These are phyloP conservation scores for Mactra quadrangularis DNA, from an alignment of 1,140 invertebrate species.

Conservation along the genomic window DNA sequence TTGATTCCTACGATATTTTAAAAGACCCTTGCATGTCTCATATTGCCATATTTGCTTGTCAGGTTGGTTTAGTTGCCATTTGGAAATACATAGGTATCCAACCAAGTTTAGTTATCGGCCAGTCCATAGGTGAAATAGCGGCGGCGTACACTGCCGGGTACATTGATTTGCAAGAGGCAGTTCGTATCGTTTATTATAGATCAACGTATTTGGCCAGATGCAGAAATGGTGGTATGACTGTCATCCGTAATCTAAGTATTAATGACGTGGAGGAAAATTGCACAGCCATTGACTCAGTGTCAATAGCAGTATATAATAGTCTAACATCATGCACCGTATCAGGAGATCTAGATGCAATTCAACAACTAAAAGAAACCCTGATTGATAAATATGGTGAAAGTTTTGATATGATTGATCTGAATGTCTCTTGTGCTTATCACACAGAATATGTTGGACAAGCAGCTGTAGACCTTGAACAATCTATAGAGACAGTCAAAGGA, in stretches of 20 bases:
- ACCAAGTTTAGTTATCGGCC: conserved; percentile 55
- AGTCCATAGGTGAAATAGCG: conserved; percentile 65
- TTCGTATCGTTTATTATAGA: conserved; percentile 61
- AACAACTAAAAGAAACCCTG: conserved; percentile 15
- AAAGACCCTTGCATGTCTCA: conserved; percentile 48
- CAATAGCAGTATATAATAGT: conserved; percentile 60
- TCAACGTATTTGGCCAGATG: conserved; percentile 21
- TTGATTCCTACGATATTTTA: conserved; percentile 28
- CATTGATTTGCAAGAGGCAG: conserved; percentile 45
- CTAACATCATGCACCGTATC: conserved; percentile 58
- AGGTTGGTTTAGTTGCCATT: conserved; percentile 49
- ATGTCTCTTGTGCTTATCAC: conserved; percentile 60
- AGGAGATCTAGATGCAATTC: conserved; percentile 47
- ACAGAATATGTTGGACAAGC: conserved; percentile 55
- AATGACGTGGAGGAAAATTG: conserved; percentile 11
- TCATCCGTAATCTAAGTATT: conserved; percentile 34
- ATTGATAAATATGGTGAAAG: not conserved
- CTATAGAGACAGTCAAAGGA: not conserved
- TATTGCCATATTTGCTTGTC: conserved; percentile 62
- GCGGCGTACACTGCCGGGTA: conserved; percentile 56
- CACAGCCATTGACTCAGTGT: not conserved
- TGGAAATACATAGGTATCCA: conserved; percentile 54
- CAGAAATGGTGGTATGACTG: conserved; percentile 61
- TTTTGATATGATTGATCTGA: conserved; percentile 14
- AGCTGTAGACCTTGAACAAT: not conserved